Conservation (phyloP, 2,888 invertebrate genomes). For the Eurois occulta region DNA sequence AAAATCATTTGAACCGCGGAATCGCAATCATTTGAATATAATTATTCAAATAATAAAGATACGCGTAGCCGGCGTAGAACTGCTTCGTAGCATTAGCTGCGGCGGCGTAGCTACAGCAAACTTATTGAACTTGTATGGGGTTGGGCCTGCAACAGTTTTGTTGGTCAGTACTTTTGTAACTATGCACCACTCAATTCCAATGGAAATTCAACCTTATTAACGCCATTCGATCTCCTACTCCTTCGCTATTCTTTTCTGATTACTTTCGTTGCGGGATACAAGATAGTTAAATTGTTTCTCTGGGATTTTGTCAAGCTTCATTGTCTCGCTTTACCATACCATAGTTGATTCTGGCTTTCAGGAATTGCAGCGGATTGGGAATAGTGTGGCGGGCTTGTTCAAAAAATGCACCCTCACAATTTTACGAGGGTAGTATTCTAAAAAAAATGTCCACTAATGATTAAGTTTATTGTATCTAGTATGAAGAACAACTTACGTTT, state of each 20-base stretch:
- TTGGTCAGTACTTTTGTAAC: neutral
- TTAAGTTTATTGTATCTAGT: neutral
- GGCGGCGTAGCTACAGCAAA: conserved; percentile 25
- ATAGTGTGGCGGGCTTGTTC: neutral
- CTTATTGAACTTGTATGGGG: neutral
- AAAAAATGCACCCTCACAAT: neutral
- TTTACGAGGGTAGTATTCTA: neutral
- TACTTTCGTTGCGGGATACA: neutral
- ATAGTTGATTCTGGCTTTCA: neutral
- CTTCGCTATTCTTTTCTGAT: neutral
- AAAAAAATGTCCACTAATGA: neutral
- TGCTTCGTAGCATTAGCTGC: conserved; percentile 17
- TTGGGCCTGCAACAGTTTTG: neutral
- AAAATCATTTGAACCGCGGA: neutral
- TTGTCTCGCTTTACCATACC: too few relatives aligned
- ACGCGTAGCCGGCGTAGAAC: conserved; percentile 11
- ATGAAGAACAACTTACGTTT: conserved; percentile 18
- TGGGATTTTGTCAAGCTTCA: neutral
- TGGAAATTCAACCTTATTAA: neutral
- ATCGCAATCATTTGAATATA: neutral
- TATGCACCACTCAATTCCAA: neutral
- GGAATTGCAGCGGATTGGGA: neutral
- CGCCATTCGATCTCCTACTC: neutral
- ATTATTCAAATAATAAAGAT: neutral
- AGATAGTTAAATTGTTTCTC: neutral